phyloP scores from a whole-genome alignment of 2,113 vertebrate species.

The Gadus chalcogrammus region DNA sequence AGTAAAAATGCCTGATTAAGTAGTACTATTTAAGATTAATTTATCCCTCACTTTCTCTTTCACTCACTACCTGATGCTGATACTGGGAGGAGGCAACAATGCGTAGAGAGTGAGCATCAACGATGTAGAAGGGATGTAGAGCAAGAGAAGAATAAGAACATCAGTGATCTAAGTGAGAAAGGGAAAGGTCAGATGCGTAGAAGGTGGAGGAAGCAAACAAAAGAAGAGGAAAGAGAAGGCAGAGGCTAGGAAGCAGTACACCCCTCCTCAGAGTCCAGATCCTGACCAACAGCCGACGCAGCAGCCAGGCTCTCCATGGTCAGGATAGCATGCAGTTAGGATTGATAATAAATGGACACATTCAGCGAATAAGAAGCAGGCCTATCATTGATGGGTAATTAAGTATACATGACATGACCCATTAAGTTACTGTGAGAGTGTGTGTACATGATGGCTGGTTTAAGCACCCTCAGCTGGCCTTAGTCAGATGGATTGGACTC shows the following conservation, averaged over 20 bases:
- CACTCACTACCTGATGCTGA: slow-evolving; percentile 13
- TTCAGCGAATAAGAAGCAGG: neutral
- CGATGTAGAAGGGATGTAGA: slow-evolving; percentile 18
- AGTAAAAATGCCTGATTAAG: no score
- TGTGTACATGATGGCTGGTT: no score
- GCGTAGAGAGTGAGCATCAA: slow-evolving; percentile 17
- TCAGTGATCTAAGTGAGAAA: slow-evolving; percentile 25
- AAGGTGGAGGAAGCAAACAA: slow-evolving; percentile 12
- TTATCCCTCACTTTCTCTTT: neutral
- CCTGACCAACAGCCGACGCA: neutral
- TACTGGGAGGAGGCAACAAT: slow-evolving; percentile 15
- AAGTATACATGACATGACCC: neutral
- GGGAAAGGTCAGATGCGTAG: neutral
- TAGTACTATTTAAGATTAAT: no score
- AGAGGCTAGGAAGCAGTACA: slow-evolving; percentile 7
- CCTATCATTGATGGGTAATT: slow-evolving; percentile 6
- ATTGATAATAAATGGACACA: neutral
- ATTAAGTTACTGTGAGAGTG: no score
- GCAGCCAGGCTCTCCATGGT: neutral
- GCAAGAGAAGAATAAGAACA: slow-evolving; percentile 14
- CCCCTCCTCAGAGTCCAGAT: slow-evolving; percentile 7
- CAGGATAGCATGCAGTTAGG: neutral
- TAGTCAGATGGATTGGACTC: no score
- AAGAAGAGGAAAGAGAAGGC: slow-evolving; percentile 16
- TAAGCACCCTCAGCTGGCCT: no score